These are phyloP conservation scores for Argyrosomus japonicus DNA, from an alignment of 2,113 vertebrate species.

Conservation along the genomic window DNA sequence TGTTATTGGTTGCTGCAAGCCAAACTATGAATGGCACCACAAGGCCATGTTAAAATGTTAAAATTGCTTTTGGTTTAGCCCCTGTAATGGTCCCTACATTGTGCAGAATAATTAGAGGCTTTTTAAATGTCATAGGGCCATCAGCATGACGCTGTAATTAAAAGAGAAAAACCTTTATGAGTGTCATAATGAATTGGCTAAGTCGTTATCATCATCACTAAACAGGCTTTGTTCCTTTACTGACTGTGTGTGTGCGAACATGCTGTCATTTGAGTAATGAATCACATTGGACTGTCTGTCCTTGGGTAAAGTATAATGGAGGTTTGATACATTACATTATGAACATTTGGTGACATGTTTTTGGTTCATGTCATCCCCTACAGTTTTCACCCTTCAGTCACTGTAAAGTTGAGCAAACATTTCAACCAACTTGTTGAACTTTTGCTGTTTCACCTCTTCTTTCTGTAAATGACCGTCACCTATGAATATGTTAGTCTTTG, in stretches of 20 bases:
- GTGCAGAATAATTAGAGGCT: conserved; percentile 69
- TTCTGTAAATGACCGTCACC: not conserved
- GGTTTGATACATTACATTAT: conserved; percentile 45
- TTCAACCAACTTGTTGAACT: not conserved
- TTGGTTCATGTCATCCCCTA: conserved; percentile 1
- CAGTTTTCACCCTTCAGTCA: not conserved
- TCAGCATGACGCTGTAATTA: conserved; percentile 71
- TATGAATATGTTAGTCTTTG: no score
- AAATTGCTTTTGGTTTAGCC: conserved; percentile 50
- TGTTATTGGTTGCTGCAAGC: conserved; percentile 30
- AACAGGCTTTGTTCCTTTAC: conserved; percentile 53
- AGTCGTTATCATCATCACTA: conserved; percentile 61
- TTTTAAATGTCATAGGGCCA: conserved; percentile 75
- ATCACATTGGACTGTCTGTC: conserved; percentile 52
- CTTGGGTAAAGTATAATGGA: conserved; percentile 52
- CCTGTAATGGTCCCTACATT: conserved; percentile 57
- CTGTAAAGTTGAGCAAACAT: not conserved
- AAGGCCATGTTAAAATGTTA: conserved; percentile 42
- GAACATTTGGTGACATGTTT: conserved; percentile 61
- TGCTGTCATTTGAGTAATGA: conserved; percentile 61
- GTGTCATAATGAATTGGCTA: conserved; percentile 66
- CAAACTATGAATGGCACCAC: conserved; percentile 49
- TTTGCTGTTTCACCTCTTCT: not conserved
- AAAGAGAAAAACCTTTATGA: conserved; percentile 72
- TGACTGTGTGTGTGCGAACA: conserved; percentile 22